Evolutionary conservation across 2,797 vertebrate genomes (phyloP).

Genomic region (Anniella stebbinsi): DNA sequence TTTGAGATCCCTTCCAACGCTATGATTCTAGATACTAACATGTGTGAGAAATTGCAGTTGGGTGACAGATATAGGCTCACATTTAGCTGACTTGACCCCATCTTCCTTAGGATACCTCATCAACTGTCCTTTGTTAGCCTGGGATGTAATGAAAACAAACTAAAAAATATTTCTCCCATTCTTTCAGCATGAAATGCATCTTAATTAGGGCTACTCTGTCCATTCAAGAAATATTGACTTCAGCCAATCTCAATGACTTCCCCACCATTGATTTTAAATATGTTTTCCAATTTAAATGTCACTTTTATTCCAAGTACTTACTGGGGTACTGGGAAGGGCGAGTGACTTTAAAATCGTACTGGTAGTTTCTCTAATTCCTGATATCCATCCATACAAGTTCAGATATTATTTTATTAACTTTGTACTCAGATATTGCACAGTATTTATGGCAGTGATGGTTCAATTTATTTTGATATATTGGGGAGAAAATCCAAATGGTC

Average conservation of each 20-base stretch:
- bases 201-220: background rate
- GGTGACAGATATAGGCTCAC: background rate
- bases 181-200: background rate
- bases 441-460: background rate
- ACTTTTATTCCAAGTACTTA: background rate
- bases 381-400: background rate
- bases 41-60: background rate
- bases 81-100: background rate
- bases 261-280: background rate
- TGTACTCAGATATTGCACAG: background rate
- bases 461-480: background rate
- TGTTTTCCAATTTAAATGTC: background rate
- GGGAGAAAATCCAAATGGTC: background rate
- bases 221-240: background rate
- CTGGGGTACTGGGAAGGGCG: background rate
- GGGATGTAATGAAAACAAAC: background rate
- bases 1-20: background rate
- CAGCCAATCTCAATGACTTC: background rate
- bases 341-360: background rate
- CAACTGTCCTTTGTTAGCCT: background rate
- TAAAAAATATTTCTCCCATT: background rate
- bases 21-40: background rate
- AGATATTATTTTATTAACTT: background rate
- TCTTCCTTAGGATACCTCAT: background rate
- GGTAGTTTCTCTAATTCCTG: background rate